Base-by-base conservation (phyloP, 30 jellyfish, hydroid and myxozoan genomes). In the Hydra vulgaris region DNA sequence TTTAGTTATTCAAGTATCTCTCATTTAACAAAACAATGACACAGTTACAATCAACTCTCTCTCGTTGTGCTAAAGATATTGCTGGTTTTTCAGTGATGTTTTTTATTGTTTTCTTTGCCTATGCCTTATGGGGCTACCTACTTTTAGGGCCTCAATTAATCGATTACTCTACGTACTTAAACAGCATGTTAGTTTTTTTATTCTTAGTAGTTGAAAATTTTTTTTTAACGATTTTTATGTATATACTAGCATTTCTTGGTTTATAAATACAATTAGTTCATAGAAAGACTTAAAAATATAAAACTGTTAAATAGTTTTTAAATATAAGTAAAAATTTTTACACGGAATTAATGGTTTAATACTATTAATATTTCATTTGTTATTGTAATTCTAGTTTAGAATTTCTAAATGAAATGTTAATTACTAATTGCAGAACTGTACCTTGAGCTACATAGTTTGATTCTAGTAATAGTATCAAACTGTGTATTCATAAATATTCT, bases 1-100 rank as follows among this genome's bases (percentile, higher is more conserved):
- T 89, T 17, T 85, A 94, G 99, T 92, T 94, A 23, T 94, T 94
- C 95, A 94, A 94, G 56, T 94, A 94, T 85, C 87, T 94, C 95
- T 87, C 96, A 84, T 94, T 94, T 95, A 94, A 94, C 89, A 94
- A 94, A 79, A 94, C 99, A 19, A 94, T 94, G 99, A 94, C 99
- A 17, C 99, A 94, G 53, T 74, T 94, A 78, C 95, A 95, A 15
- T 82, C 94, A 15, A 92, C 98, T 7, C 85, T 92, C 21, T 86
- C 90, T 40, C 87, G 87, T 88, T 84, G 98, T 71, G 98, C 98
- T 23, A 87, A 87, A 80, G 98, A 92, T 80, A 85, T 92, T 71
- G 96, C 95, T 25, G 98, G 95, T 12, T 92, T 92, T 27, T 92
- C 98, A 12, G 92, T 92, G 79, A 87, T 87, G 96, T 92, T 92